Base-by-base conservation (phyloP, 2,797 vertebrate species). In the Clangula hyemalis region DNA sequence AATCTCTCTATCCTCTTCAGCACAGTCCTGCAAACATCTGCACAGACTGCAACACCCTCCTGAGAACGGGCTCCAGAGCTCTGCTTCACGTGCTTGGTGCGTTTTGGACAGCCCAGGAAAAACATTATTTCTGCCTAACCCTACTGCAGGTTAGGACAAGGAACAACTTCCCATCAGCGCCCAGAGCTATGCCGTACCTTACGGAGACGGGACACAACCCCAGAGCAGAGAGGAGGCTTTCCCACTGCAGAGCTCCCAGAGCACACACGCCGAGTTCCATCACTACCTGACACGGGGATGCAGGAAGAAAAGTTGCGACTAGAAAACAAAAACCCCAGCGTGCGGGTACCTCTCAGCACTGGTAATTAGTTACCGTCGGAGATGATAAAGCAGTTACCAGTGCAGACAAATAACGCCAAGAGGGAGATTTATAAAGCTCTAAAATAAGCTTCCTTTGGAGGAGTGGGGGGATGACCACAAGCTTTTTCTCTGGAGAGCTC, bases 401-500 rank as follows among this genome's bases (percentile, higher is more conserved):
- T 65, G 24, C 45, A 74, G 49, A 17, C 57, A 41, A 49, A 5
- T 18, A 15, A 65, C 1, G 1, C 3, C 41, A 27, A 30, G 25
- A 58, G 11, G 68, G 7, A 81, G 27, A n/a, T 56, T 70, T 71
- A 85, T 27, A 2, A 76, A 87, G 41, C 51, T 71, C 56, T 78
- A 58, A 87, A 84, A 51, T 6, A 70, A 69, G 32, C 22, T 54
- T 62, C 25, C 27, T 38, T 25, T 9, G 13, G 25, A 58, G 69
- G 77, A 81, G 1, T 13, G 3, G 19, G 27, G n/a, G 13, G 3
- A 16, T 75, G 45, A 49, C 21, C 5, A 0, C 27, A 36, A 22
- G 14, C 18, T 25, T 88, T 51, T 38, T 49, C 30, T 47, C 38
- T 28, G 5, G 6, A 54, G 24, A 78, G 56, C 10, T 47, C 22